phyloP scores from a whole-genome alignment of 2,797 vertebrate species.

The Pseudochirops cupreus region DNA sequence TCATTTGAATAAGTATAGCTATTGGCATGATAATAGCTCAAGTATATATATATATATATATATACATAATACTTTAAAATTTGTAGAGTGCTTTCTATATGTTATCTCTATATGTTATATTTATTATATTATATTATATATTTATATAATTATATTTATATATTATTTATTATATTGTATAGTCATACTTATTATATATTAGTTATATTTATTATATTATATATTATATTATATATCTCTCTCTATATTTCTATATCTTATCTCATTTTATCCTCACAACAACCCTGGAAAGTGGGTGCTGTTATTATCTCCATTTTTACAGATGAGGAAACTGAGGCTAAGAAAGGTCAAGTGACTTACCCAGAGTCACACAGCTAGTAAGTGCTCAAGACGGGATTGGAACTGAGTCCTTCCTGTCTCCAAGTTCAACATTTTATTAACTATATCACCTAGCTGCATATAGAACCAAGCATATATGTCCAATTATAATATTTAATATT shows the following conservation, averaged over 20 bases:
- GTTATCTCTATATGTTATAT: too few species aligned
- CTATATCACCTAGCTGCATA: background rate
- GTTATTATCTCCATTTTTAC: background rate
- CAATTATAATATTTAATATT: constrained; percentile 48
- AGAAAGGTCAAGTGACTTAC: background rate
- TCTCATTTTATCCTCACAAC: background rate
- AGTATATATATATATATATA: too few species aligned
- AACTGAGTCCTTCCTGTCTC: background rate
- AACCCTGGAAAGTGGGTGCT: background rate
- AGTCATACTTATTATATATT: too few species aligned
- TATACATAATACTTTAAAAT: background rate
- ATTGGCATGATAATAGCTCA: background rate
- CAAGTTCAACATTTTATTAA: background rate
- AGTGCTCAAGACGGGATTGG: background rate
- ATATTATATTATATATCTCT: too few species aligned
- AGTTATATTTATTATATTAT: too few species aligned
- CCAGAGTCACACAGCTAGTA: background rate
- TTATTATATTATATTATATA: too few species aligned
- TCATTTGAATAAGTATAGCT: background rate
- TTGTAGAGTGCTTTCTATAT: background rate
- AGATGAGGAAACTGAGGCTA: background rate
- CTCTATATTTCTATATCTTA: too few species aligned
- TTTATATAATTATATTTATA: too few species aligned
- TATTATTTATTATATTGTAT: too few species aligned
- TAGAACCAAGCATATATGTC: constrained; percentile 43